Conservation (phyloP, 1,140 invertebrate genomes). For the Campoletis sonorensis region DNA sequence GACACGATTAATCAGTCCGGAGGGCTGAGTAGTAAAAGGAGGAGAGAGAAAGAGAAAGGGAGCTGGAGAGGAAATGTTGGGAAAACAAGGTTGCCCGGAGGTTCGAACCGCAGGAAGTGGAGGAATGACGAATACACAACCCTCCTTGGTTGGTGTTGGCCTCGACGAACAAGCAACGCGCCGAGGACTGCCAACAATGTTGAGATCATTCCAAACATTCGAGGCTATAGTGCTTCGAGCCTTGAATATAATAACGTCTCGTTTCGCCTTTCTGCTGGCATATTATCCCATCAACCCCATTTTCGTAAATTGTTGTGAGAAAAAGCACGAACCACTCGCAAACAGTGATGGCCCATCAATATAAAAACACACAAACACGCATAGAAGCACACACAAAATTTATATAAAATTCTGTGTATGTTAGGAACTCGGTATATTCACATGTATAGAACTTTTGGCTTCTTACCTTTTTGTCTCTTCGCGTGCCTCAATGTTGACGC, state of each 20-base stretch:
- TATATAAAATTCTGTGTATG: too few relatives aligned
- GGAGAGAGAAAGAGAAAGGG: conserved; percentile 33
- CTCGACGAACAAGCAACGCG: conserved; percentile 4
- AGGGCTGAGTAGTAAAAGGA: neutral
- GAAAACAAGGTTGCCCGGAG: conserved; percentile 56
- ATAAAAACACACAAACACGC: too few relatives aligned
- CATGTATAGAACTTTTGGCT: neutral
- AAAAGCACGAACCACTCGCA: conserved; percentile 58
- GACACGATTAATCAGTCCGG: conserved; percentile 31
- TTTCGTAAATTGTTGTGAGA: conserved; percentile 63
- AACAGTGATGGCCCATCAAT: conserved; percentile 50
- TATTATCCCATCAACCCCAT: conserved; percentile 54
- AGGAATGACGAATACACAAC: neutral
- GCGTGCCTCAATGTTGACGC: neutral
- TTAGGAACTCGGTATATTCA: neutral
- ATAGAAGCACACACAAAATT: too few relatives aligned
- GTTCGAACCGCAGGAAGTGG: neutral
- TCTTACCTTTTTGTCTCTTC: conserved; percentile 42
- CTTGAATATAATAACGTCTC: conserved; percentile 52
- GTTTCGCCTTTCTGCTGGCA: neutral
- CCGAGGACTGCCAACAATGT: conserved; percentile 44
- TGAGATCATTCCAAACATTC: conserved; percentile 64
- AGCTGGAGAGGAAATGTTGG: conserved; percentile 53
- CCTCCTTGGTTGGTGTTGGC: neutral
- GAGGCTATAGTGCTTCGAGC: conserved; percentile 28